Evolutionary conservation across 1,140 invertebrate species (phyloP).

Genomic region (Orchestia grillus): DNA sequence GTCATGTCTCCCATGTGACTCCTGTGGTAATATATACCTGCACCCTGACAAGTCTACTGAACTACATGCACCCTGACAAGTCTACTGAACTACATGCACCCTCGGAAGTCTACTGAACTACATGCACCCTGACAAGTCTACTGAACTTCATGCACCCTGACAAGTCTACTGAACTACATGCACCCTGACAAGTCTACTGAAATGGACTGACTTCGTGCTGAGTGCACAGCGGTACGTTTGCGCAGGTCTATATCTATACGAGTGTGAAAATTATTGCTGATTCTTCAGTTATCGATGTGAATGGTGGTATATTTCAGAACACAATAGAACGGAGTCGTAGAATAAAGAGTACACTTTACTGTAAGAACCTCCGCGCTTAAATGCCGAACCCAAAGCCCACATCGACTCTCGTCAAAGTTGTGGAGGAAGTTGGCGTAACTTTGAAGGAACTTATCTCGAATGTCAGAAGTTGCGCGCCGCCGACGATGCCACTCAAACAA

Average conservation of each 20-base stretch:
- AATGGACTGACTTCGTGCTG: too few relatives aligned
- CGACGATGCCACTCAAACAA: neutral
- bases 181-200: too few relatives aligned
- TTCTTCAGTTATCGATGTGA: neutral
- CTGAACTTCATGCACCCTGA: too few relatives aligned
- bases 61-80: too few relatives aligned
- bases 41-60: too few relatives aligned
- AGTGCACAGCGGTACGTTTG: too few relatives aligned
- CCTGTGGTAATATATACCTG: too few relatives aligned
- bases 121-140: neutral
- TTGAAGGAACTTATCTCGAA: neutral
- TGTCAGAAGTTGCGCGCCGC: neutral
- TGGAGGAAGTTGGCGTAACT: neutral
- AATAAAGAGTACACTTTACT: neutral
- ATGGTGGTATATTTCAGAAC: too few relatives aligned
- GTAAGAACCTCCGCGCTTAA: neutral
- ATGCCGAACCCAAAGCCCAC: neutral
- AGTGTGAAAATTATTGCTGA: neutral
- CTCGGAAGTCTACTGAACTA: neutral
- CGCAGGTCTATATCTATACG: neutral
- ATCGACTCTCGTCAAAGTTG: neutral
- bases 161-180: too few relatives aligned
- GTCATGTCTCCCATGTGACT: too few relatives aligned
- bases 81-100: neutral
- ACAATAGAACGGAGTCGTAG: too few relatives aligned